phyloP scores from a whole-genome alignment of 1,140 invertebrate species.

The Trichoplusia ni region DNA sequence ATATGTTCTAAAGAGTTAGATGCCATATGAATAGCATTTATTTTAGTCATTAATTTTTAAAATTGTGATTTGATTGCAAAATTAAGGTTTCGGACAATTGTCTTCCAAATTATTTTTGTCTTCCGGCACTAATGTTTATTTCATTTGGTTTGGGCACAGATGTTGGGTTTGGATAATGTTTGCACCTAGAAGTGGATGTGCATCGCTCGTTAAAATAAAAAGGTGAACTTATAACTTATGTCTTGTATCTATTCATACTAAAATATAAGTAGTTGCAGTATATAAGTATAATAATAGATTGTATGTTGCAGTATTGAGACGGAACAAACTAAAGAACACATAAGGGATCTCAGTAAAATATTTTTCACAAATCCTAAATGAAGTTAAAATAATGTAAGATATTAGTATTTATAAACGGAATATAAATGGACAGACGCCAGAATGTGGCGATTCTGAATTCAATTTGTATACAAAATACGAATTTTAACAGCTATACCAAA shows the following conservation, averaged over 20 bases:
- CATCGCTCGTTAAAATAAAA: slow-evolving; percentile 67
- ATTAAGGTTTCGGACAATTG: slow-evolving; percentile 41
- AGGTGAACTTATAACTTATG: slow-evolving; percentile 76
- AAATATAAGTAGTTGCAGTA: slow-evolving; percentile 36
- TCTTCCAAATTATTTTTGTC: slow-evolving; percentile 65
- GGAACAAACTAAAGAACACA: slow-evolving; percentile 66
- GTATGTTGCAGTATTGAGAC: slow-evolving; percentile 69
- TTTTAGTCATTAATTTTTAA: slow-evolving; percentile 31
- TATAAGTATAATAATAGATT: slow-evolving; percentile 41
- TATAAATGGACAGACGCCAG: slow-evolving; percentile 10
- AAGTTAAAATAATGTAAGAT: slow-evolving; percentile 56
- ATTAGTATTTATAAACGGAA: slow-evolving; percentile 49
- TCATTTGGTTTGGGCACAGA: slow-evolving; percentile 10
- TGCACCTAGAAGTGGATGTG: slow-evolving; percentile 42
- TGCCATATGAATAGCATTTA: slow-evolving; percentile 62
- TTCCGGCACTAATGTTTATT: slow-evolving; percentile 13
- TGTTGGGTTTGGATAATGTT: slow-evolving; percentile 6
- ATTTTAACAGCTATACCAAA: slow-evolving; percentile 75
- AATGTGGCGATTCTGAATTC: not conserved
- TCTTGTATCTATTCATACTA: slow-evolving; percentile 70
- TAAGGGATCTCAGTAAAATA: slow-evolving; percentile 72
- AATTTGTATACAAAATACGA: slow-evolving; percentile 44
- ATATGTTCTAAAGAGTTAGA: slow-evolving; percentile 15
- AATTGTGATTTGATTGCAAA: slow-evolving; percentile 15
- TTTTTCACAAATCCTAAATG: slow-evolving; percentile 64